Evolutionary conservation across 2,113 vertebrate genomes (phyloP).

Genomic region (Barnardius zonarius): DNA sequence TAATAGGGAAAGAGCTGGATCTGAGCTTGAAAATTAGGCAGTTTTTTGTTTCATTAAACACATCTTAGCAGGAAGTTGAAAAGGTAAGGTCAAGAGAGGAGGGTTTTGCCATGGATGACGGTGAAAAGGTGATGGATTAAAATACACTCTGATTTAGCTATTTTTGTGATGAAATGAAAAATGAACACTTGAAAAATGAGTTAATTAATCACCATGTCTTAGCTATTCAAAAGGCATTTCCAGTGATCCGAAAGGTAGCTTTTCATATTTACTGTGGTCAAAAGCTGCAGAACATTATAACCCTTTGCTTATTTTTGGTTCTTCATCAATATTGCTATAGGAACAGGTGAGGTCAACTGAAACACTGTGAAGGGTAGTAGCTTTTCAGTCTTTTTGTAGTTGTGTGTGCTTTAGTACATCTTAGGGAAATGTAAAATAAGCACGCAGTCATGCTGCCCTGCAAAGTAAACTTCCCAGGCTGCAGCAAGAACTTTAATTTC

Average conservation of each 20-base stretch:
- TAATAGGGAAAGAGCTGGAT: neutral
- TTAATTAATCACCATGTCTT: conserved; percentile 30
- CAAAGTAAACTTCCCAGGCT: neutral
- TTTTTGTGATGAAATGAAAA: conserved; percentile 37
- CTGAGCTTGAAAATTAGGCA: conserved; percentile 3
- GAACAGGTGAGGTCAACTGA: neutral
- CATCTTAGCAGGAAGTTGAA: conserved; percentile 58
- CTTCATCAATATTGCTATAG: neutral
- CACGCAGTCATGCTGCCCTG: neutral
- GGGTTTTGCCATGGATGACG: neutral
- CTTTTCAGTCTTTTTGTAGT: neutral
- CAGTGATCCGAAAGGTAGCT: neutral
- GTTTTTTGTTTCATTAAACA: conserved; percentile 47
- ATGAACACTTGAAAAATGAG: conserved; percentile 53
- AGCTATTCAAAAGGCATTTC: conserved; percentile 17
- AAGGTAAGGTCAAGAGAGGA: conserved; percentile 51
- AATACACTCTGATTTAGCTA: conserved; percentile 22
- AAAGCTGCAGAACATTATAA: neutral
- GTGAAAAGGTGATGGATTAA: conserved; percentile 19
- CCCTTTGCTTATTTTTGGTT: neutral
- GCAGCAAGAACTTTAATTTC: neutral
- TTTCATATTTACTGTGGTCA: neutral
- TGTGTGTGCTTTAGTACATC: neutral
- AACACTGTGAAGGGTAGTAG: neutral
- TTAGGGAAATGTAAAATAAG: neutral